A percentile compares a stretch with the other conserved stretches of the same genome.
Conservation (phyloP, 2,113 vertebrate species). For the Dasyprocta punctata region DNA sequence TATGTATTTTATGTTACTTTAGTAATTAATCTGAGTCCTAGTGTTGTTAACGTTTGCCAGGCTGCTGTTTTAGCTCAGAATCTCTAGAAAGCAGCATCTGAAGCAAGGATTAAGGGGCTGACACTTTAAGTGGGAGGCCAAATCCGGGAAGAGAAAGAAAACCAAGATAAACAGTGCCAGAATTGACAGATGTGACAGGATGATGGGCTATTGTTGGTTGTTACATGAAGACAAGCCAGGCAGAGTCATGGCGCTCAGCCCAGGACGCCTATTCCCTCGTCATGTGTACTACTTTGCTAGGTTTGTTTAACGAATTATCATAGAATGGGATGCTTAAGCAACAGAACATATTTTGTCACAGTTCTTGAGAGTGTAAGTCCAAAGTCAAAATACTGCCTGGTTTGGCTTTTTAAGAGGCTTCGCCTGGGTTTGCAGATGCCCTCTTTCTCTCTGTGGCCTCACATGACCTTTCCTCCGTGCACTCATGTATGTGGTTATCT, state of each 20-base stretch:
- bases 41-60: background rate
- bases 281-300: background rate
- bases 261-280: background rate
- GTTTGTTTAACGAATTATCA: background rate
- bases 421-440: too few relatives aligned
- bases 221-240: background rate
- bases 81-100: background rate
- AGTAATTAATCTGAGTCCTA: background rate
- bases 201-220: background rate
- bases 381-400: too few relatives aligned
- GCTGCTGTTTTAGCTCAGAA: background rate
- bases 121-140: background rate
- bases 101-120: background rate
- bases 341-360: background rate
- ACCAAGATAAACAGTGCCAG: background rate
- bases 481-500: too few relatives aligned
- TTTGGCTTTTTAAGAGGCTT: background rate
- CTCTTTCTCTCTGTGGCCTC: background rate
- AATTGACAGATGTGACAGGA: background rate
- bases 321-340: background rate
- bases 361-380: background rate
- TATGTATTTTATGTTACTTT: background rate
- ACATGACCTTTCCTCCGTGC: background rate
- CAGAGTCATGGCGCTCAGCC: background rate
- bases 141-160: background rate